Evolutionary conservation across 2,113 vertebrate species (phyloP), one percentile per base, ranked within the genome.

Genomic region (Eptesicus fuscus): DNA sequence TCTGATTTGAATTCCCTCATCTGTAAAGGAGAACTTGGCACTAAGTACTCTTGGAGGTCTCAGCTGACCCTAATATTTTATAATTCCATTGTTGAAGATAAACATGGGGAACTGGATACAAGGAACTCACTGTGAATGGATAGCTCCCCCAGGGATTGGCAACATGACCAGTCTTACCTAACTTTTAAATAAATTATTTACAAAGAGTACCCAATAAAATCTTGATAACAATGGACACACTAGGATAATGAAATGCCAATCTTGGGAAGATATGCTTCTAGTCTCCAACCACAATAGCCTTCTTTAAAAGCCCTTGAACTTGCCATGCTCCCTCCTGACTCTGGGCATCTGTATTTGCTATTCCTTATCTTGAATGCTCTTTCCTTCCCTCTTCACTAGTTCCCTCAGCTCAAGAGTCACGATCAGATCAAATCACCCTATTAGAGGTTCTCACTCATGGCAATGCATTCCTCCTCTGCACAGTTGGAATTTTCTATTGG

Each of bases 131-230:
- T 61, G 47, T 73, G 69, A 91, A 71, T 22, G 11, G 51, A 53
- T 2, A 13, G 42, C 20, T 92, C 74, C 76, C 93, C 69, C 40
- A 73, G 94, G 77, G 63, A 88, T 7, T 94, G 88, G 93, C 73
- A 92, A 53, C 47, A 63, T 69, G 91, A 73, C 69, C 28, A 18
- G 73, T 23, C 77, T 91, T 44, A 92, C 70, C 88, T 90, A 85
- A 83, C 40, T 84, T 73, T 69, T 49, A 70, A 88, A 79, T 92
- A 63, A 85, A 73, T 78, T 83, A 88, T 79, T 88, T 91, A 88
- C 37, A 87, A 91, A 61, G 78, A 94, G 9, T 37, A 13, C 70
- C 70, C 80, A 83, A 79, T 88, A 88, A 83, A 95, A 86, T 61
- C 63, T 56, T 88, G 59, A 56, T 84, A 91, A 88, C 61, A 28